A percentile compares a stretch with the other conserved stretches of the same genome.
Evolutionary conservation across 2,888 invertebrate genomes (phyloP).

Genomic region (Hyles lineata): DNA sequence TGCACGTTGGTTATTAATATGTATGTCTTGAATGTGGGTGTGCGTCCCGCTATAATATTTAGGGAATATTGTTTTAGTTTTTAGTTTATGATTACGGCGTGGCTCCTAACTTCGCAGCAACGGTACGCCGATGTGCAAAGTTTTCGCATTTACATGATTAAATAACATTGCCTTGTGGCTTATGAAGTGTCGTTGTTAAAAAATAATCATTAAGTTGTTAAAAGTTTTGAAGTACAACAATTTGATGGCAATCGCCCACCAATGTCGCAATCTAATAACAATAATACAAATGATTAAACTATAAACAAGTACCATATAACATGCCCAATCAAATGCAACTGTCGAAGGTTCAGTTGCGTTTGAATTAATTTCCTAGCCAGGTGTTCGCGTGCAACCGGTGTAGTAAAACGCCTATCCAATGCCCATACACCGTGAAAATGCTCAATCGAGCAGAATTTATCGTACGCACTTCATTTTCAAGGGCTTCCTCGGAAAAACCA

Average conservation of each 20-base stretch:
- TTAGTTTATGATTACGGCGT: too few species aligned
- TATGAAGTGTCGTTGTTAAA: neutral
- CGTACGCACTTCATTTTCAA: constrained; percentile 39
- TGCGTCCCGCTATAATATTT: too few species aligned
- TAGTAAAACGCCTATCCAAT: constrained; percentile 47
- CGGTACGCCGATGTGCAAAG: too few species aligned
- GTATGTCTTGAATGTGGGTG: too few species aligned
- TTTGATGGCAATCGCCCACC: neutral
- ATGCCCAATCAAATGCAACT: constrained; percentile 40
- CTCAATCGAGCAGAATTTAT: constrained; percentile 54
- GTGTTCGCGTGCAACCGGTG: constrained; percentile 56
- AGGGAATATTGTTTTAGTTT: too few species aligned
- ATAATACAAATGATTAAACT: neutral
- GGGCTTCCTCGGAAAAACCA: constrained; percentile 40
- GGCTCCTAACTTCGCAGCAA: too few species aligned
- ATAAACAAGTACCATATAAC: constrained; percentile 25
- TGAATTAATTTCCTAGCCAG: constrained; percentile 53
- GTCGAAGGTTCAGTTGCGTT: constrained; percentile 46
- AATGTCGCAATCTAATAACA: neutral
- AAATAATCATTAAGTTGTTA: neutral
- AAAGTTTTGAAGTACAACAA: neutral
- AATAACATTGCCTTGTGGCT: too few species aligned
- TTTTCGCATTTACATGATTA: too few species aligned
- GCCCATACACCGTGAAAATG: constrained; percentile 45
- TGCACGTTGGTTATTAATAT: too few species aligned